Evolutionary conservation across 2,888 invertebrate species (phyloP), one percentile per base, ranked within the genome.

Genomic region (Lapara coniferarum): DNA sequence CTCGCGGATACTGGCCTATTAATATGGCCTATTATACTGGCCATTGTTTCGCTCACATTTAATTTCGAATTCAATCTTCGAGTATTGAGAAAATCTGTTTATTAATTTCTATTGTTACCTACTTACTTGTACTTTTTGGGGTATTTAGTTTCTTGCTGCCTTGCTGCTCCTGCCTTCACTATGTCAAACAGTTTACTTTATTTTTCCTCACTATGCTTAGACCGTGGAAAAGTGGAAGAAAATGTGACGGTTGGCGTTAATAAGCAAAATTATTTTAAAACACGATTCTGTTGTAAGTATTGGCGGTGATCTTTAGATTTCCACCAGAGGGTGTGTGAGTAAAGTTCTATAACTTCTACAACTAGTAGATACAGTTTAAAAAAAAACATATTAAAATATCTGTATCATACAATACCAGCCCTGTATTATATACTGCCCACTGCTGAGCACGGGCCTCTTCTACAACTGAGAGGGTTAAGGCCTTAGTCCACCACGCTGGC

Each of bases 221-320:
- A 25, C 37, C 46, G 13, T 49, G 46, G 63, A 63, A 63, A 59
- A 63, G 46, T 63, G 46, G 10, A 46, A 53, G 59, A 63, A 69
- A 69, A 63, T 69, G 59, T 59, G 63, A 53, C 49, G 19, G 57
- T 46, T 16, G 19, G 55, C 52, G 25, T 49, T 70, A 71, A 73
- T 73, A 71, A 71, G 73, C 73, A 68, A 67, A 73, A 73, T 73
- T 69, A 52, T 52, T 69, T 68, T 51, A 67, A 66, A 71, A 63
- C 73, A 73, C 73, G 71, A 30, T 16, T 52, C 25, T 8, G 0
- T 10, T 49, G 30, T 51, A 19, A 25, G 58, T 68, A 14, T 49
- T 52, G 49, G 59, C 51, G n/a, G 12, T 46, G 56, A 12, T 55
- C 19, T 16, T 49, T 19, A 49, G 13, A 19, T 63, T 19, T 49